phyloP scores from a whole-genome alignment of 2,888 invertebrate species.

The Nemurella pictetii region DNA sequence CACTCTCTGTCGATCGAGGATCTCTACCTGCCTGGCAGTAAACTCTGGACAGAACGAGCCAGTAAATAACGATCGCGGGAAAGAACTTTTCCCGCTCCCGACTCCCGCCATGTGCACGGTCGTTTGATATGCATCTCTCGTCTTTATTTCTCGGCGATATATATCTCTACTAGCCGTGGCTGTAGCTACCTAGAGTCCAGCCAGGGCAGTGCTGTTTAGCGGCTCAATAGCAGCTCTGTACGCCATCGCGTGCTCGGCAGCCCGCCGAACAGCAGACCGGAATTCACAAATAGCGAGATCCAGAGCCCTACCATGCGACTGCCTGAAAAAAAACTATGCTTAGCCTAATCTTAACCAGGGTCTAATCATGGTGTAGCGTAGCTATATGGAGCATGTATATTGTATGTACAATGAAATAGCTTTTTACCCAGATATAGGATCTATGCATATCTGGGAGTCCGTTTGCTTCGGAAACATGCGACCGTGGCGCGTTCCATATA shows the following conservation, averaged over 20 bases:
- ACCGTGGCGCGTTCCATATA: background rate
- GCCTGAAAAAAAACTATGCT: constrained; percentile 8
- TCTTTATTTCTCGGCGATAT: too few relatives aligned
- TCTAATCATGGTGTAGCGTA: background rate
- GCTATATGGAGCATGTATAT: background rate
- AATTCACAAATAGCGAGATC: constrained; percentile 1
- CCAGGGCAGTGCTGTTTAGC: too few relatives aligned
- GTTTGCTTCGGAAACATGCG: background rate
- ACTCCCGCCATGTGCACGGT: background rate
- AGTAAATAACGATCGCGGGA: background rate
- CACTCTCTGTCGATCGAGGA: background rate
- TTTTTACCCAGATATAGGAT: background rate
- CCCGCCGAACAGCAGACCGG: background rate
- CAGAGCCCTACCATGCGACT: background rate
- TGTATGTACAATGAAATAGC: background rate
- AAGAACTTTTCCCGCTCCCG: background rate
- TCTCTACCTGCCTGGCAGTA: background rate
- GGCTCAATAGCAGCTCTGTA: too few relatives aligned
- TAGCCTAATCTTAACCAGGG: background rate
- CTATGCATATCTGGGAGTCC: background rate
- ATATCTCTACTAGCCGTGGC: too few relatives aligned
- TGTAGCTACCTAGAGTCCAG: too few relatives aligned
- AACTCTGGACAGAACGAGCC: background rate
- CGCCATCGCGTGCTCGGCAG: constrained; percentile 1
- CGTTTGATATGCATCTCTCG: background rate